Conservation (phyloP, 2,888 invertebrate species). For the Kuschelorhynchus macadamiae region DNA sequence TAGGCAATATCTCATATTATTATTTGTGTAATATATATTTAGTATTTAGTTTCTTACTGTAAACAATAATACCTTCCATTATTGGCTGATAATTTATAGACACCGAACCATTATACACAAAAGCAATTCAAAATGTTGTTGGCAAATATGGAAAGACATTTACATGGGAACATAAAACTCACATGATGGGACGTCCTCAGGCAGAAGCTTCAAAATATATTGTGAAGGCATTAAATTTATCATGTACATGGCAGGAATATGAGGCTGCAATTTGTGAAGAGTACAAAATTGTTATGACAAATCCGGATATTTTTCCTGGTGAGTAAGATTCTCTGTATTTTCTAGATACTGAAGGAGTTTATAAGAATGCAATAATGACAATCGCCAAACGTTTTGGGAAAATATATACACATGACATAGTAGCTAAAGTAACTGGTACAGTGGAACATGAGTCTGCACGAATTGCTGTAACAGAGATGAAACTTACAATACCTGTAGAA, state of each 20-base stretch:
- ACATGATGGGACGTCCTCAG: conserved; percentile 80
- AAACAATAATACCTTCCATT: too few species aligned
- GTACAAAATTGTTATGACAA: conserved; percentile 74
- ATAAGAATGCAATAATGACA: conserved; percentile 80
- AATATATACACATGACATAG: conserved; percentile 83
- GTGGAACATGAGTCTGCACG: conserved; percentile 79
- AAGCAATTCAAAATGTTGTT: conserved; percentile 78
- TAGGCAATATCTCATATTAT: too few species aligned
- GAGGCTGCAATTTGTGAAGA: conserved; percentile 70
- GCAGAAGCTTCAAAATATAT: conserved; percentile 75
- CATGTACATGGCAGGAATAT: conserved; percentile 79
- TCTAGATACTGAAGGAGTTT: conserved; percentile 85
- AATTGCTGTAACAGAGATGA: conserved; percentile 78
- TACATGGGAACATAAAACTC: conserved; percentile 83
- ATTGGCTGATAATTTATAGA: too few species aligned
- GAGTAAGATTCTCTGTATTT: conserved; percentile 55
- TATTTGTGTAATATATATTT: too few species aligned
- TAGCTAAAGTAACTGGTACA: conserved; percentile 83
- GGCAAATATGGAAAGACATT: conserved; percentile 80
- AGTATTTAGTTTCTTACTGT: too few species aligned
- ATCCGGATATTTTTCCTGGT: conserved; percentile 81
- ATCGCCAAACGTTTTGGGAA: conserved; percentile 82
- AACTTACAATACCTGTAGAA: conserved; percentile 77
- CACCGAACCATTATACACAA: conserved; percentile 84
- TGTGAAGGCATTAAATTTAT: conserved; percentile 74